These are phyloP conservation scores for Drosophila arawakana DNA, from an alignment of 1,140 invertebrate genomes.

Conservation along the genomic window DNA sequence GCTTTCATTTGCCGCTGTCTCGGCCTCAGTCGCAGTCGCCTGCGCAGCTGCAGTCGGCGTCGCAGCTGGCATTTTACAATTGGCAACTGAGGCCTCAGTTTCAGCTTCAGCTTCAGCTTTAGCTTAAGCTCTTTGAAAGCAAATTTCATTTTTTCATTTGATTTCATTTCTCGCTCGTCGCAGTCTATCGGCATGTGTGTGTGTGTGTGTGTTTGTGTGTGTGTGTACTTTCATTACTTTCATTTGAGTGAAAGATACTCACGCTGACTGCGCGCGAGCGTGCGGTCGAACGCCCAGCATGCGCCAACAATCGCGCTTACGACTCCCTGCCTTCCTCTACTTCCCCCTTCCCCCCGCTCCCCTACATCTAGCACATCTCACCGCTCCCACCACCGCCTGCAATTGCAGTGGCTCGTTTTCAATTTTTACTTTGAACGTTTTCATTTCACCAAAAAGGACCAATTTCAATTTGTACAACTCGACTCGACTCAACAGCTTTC, in stretches of 20 bases:
- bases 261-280: slow-evolving; percentile 35
- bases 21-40: neutral
- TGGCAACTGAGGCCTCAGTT: slow-evolving; percentile 52
- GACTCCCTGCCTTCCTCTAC: neutral
- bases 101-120: slow-evolving; percentile 40
- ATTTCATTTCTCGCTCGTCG: slow-evolving; percentile 59
- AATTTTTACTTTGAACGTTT: slow-evolving; percentile 42
- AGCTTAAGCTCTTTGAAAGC: slow-evolving; percentile 70
- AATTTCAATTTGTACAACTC: slow-evolving; percentile 73
- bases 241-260: slow-evolving; percentile 81
- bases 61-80: slow-evolving; percentile 26
- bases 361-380: neutral
- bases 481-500: slow-evolving; percentile 51
- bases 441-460: slow-evolving; percentile 76
- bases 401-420: slow-evolving; percentile 9
- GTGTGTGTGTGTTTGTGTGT: slow-evolving; percentile 19
- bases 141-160: slow-evolving; percentile 83
- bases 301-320: slow-evolving; percentile 10
- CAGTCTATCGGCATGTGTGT: neutral
- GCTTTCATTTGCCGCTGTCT: slow-evolving; percentile 68
- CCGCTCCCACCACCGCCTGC: neutral
- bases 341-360: neutral
- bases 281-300: slow-evolving; percentile 37
- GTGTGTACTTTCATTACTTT: slow-evolving; percentile 78
- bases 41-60: slow-evolving; percentile 20